Conservation (phyloP, 2,888 invertebrate species). For the Nephrotoma appendiculata region DNA sequence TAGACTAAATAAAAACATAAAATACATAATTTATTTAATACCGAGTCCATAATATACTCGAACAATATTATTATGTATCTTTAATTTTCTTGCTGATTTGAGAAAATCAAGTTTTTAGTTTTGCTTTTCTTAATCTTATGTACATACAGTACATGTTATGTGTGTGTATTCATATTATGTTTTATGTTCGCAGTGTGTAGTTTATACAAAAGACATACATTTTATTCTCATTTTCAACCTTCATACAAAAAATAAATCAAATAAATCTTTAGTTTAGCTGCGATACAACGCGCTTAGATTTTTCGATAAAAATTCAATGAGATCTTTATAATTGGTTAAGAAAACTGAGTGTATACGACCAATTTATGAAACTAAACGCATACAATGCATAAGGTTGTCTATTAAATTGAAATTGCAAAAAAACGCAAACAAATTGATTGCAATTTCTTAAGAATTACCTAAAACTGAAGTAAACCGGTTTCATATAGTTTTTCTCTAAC, state of each 20-base stretch:
- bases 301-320: neutral
- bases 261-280: neutral
- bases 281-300: neutral
- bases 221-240: neutral
- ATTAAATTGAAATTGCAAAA: neutral
- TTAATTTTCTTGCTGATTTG: neutral
- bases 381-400: neutral
- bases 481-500: neutral
- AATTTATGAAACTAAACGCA: neutral
- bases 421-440: neutral
- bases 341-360: neutral
- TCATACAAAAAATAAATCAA: neutral
- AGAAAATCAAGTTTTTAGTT: neutral
- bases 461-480: neutral
- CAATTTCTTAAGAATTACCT: neutral
- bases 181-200: too few relatives aligned
- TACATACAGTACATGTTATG: neutral
- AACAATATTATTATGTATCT: neutral
- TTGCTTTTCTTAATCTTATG: neutral
- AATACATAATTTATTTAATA: too few relatives aligned
- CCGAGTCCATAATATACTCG: neutral
- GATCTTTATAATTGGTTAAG: neutral
- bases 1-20: too few relatives aligned
- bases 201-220: neutral
- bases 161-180: too few relatives aligned